Base-by-base conservation (phyloP, 2,797 vertebrate species). In the Cossypha niveicapilla region DNA sequence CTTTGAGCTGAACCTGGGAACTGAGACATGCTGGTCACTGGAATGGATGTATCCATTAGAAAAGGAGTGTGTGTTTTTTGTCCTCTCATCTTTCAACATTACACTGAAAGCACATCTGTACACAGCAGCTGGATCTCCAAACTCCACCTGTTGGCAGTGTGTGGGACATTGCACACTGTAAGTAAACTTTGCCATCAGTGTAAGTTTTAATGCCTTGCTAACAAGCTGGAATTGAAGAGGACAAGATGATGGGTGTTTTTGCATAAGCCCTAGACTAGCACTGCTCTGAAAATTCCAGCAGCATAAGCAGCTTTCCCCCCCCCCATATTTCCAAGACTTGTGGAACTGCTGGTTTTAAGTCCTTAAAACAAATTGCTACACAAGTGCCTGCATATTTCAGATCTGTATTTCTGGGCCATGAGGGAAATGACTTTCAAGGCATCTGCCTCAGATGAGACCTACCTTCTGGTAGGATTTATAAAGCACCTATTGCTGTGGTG, bases 391-490 rank as follows among this genome's bases (percentile, higher is more conserved):
- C 32, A 14, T 85, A 63, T 83, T 92, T 77, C 84, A 92, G 81
- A 66, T 77, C 53, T 74, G 30, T 87, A 45, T 80, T 94, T 90
- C 90, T 92, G 65, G 68, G 65, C 74, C 57, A 30, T 27, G 18
- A 79, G 85, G 80, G 77, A 94, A 93, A 89, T 44, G 32, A 71
- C 86, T 96, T 79, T 85, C 50, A 71, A 89, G 61, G 61, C 80
- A 91, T 85, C 77, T 96, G 65, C 71, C 57, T 95, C 1, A 0
- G 30, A 73, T 90, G 63, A 93, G 74, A 53, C 77, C 45, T 95
- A 54, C 84, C 86, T 93, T 88, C 74, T 94, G 92, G 63, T 76
- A 42, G 83, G 56, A 73, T 90, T 92, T 94, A 85, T 53, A 87
- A 74, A 68, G 67, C 68, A 92, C 74, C 93, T 91, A 45, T 77